These are phyloP conservation scores for Hoplodrina blanda DNA, from an alignment of 2,888 invertebrate genomes.

Conservation along the genomic window DNA sequence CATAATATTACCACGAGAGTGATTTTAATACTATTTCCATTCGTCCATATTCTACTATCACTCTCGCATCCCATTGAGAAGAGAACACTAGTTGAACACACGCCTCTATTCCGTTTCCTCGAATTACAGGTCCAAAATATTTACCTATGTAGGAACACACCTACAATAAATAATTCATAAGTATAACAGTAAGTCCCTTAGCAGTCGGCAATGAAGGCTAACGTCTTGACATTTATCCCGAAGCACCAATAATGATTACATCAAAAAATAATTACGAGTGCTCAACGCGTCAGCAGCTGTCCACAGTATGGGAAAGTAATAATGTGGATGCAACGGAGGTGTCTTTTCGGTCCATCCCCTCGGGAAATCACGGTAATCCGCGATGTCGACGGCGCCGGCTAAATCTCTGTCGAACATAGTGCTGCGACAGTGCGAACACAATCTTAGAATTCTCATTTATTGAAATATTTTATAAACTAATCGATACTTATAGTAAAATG, in stretches of 20 bases:
- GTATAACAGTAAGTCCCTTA: not conserved
- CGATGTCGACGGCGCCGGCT: slow-evolving; percentile 81
- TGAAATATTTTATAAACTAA: slow-evolving; percentile 20
- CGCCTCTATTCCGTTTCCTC: not conserved
- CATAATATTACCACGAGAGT: not conserved
- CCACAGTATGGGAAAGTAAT: slow-evolving; percentile 87
- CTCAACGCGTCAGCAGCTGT: slow-evolving; percentile 75
- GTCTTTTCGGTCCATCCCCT: slow-evolving; percentile 88
- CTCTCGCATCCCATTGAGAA: not conserved
- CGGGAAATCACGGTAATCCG: slow-evolving; percentile 90
- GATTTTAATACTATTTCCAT: not conserved
- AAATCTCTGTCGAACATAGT: slow-evolving; percentile 85
- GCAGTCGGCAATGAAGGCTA: slow-evolving; percentile 29
- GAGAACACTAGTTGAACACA: not conserved
- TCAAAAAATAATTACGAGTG: slow-evolving; percentile 83
- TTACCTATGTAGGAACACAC: not conserved
- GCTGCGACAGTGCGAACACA: slow-evolving; percentile 58
- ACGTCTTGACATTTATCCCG: slow-evolving; percentile 59
- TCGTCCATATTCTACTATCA: not conserved
- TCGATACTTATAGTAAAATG: slow-evolving; percentile 17
- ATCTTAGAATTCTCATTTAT: slow-evolving; percentile 43
- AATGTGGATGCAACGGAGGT: slow-evolving; percentile 86
- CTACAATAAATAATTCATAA: slow-evolving; percentile 2
- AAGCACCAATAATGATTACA: slow-evolving; percentile 69
- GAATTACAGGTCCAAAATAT: slow-evolving; percentile 2